Conservation (phyloP, 2,797 vertebrate genomes). For the Pseudochromis fuscus region DNA sequence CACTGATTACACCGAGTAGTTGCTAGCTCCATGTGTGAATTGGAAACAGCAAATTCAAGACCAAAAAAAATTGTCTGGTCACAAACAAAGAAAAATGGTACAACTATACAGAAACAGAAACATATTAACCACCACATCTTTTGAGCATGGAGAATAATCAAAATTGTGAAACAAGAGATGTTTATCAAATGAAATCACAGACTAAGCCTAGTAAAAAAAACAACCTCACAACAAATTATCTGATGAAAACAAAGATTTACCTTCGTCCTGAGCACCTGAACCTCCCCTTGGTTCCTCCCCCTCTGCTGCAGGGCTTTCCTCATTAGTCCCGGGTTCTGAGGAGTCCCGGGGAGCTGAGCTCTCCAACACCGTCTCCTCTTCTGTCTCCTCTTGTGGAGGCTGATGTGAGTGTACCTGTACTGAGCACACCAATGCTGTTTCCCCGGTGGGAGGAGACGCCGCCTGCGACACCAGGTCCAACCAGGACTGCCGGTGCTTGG, state of each 20-base stretch:
- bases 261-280: constrained; percentile 40
- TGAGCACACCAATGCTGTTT: constrained; percentile 79
- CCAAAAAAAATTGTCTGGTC: background rate
- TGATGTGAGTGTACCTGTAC: constrained; percentile 82
- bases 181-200: too few relatives aligned
- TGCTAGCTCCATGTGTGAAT: background rate
- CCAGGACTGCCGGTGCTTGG: constrained; percentile 90
- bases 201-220: background rate
- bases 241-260: constrained; percentile 54
- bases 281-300: constrained; percentile 18
- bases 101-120: too few relatives aligned
- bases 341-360: constrained; percentile 24
- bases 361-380: constrained; percentile 34
- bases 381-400: constrained; percentile 41
- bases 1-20: background rate
- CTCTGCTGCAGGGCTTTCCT: constrained; percentile 17
- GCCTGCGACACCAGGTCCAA: constrained; percentile 85
- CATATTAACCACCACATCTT: too few relatives aligned
- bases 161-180: too few relatives aligned
- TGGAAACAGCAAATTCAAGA: background rate
- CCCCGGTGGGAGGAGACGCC: constrained; percentile 71
- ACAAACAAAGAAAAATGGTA: too few relatives aligned
- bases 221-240: background rate
- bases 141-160: too few relatives aligned
- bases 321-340: constrained; percentile 14